phyloP scores from a whole-genome alignment of 2,113 vertebrate species.

The Solea solea region DNA sequence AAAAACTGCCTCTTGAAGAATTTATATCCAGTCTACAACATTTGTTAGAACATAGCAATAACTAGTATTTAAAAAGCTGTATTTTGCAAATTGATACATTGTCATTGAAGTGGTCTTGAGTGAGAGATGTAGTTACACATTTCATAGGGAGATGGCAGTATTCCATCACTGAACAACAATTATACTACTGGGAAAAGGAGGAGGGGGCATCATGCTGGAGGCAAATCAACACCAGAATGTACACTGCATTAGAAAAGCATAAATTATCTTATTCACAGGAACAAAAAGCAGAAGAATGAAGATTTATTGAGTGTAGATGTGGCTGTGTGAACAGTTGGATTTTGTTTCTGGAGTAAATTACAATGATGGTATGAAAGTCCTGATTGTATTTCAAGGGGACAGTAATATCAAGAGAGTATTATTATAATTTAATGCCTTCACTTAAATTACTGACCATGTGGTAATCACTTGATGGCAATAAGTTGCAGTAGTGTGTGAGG shows the following conservation, averaged over 20 bases:
- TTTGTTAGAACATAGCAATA: neutral
- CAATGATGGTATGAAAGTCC: conserved; percentile 18
- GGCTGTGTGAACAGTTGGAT: neutral
- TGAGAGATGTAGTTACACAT: conserved; percentile 45
- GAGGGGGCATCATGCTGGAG: conserved; percentile 21
- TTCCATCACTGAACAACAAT: conserved; percentile 51
- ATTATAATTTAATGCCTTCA: conserved; percentile 54
- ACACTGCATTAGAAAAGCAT: conserved; percentile 38
- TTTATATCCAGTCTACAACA: no score
- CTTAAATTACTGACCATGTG: conserved; percentile 57
- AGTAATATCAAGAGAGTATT: conserved; percentile 32
- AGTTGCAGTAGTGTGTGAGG: conserved; percentile 22
- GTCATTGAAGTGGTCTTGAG: neutral
- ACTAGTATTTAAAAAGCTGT: neutral
- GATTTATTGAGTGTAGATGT: neutral
- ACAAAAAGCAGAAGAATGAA: conserved; percentile 7
- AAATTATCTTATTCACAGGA: conserved; percentile 43
- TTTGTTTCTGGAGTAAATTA: conserved; percentile 12
- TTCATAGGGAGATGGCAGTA: conserved; percentile 74
- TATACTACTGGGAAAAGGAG: conserved; percentile 17
- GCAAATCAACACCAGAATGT: conserved; percentile 37
- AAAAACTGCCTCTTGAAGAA: no score
- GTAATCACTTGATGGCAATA: conserved; percentile 47
- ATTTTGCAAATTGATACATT: neutral
- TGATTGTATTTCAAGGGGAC: conserved; percentile 25